Base-by-base conservation (phyloP, 1,140 invertebrate genomes). In the Cydia strobilella region DNA sequence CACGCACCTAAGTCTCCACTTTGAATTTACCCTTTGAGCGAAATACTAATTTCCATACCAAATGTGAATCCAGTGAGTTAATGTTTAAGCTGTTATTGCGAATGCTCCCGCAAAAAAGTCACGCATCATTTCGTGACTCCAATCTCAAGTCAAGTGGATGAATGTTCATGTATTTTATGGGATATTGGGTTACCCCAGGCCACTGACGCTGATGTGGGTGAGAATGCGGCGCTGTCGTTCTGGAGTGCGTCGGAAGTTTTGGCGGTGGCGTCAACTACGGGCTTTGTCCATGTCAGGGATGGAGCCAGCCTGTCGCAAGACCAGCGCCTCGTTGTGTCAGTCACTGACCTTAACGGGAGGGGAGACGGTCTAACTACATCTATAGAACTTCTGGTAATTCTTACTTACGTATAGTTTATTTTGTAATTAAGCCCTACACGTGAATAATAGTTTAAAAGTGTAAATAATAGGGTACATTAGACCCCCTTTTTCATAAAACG, bases 181-280 rank as follows among this genome's bases (percentile, higher is more conserved):
- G 25, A 35, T 72, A 48, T 74, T 73, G 59, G 59, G 62, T 76
- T 75, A 74, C 39, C 77, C 18, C 23, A 91, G 90, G 90, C 90
- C 42, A 90, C 88, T 5, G 90, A 92, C 71, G 90, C 89, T 13
- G 90, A 91, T 79, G 80, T 92, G 15, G 90, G 88, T 0, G 82
- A 83, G 65, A 92, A 91, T 62, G 89, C 90, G 65, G 82, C 76
- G 1, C 18, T 91, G 12, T 23, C 83, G 6, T 92, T 89, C 72
- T 90, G 84, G 86, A 91, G 84, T 74, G 51, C 72, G 2, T 85
- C 85, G 23, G 77, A 82, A 3, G 79, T 73, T 18, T 42, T 92
- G 10, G 86, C 86, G 0, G 89, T 92, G 20, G 82, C 89, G 6
- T 82, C 88, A 0, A 76, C 75, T 0, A 88, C 86, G 1, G 90